phyloP scores from a whole-genome alignment of 2,888 invertebrate species.

The Crepidodera aurea region DNA sequence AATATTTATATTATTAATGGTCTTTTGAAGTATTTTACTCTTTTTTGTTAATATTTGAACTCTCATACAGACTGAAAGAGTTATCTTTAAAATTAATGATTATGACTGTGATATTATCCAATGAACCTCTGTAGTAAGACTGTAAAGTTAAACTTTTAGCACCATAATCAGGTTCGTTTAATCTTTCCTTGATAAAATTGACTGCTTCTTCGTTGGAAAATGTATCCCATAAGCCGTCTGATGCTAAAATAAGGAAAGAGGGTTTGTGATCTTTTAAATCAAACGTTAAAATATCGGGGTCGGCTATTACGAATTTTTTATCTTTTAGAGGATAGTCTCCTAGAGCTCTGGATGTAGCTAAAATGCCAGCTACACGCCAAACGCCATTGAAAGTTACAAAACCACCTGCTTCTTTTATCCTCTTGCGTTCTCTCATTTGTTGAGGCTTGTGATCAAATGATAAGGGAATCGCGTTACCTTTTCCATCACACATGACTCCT shows the following conservation, averaged over 20 bases:
- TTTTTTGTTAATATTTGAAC: too few species aligned
- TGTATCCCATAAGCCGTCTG: slow-evolving; percentile 97
- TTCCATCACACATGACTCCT: slow-evolving; percentile 92
- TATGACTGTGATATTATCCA: slow-evolving; percentile 95
- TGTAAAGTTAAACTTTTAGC: slow-evolving; percentile 91
- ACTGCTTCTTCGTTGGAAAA: slow-evolving; percentile 95
- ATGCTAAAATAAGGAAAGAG: slow-evolving; percentile 89
- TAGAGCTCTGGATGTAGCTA: slow-evolving; percentile 92
- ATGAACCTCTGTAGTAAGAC: slow-evolving; percentile 90
- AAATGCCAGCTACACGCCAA: slow-evolving; percentile 94
- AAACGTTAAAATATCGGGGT: slow-evolving; percentile 93
- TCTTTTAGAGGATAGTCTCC: slow-evolving; percentile 96
- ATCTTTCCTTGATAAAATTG: slow-evolving; percentile 83
- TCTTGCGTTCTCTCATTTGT: slow-evolving; percentile 89
- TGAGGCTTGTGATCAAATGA: slow-evolving; percentile 98
- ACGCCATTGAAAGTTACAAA: slow-evolving; percentile 95
- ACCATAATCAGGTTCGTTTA: slow-evolving; percentile 87
- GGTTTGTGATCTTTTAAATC: slow-evolving; percentile 87
- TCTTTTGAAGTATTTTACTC: too few species aligned
- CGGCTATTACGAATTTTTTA: slow-evolving; percentile 91
- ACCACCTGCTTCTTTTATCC: slow-evolving; percentile 95
- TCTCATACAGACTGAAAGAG: slow-evolving; percentile 41
- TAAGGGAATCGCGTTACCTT: slow-evolving; percentile 88
- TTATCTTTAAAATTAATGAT: slow-evolving; percentile 81
- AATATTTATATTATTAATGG: too few species aligned